Evolutionary conservation across 92 coral and sea anemone species (phyloP), one percentile per base, ranked within the genome.

Genomic region (Galaxea fascicularis): DNA sequence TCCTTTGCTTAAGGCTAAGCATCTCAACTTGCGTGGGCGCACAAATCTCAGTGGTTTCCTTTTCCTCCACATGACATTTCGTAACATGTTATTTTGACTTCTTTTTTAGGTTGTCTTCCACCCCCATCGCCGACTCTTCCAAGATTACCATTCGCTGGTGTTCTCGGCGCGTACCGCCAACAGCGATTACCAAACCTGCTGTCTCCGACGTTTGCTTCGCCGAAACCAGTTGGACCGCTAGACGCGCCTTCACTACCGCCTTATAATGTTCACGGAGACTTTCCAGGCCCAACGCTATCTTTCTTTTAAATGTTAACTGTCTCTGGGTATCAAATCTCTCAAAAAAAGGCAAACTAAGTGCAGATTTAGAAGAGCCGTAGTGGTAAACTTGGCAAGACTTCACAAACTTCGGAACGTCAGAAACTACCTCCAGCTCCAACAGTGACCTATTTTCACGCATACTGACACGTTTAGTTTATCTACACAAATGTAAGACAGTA

Each of bases 131-230:
- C 85, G 6, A 44, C 77, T 30, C 31, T 81, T 31, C 68, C 85
- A 81, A 81, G 85, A 59, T 20, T 68, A 14, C 85, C 85, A 0
- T 81, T 81, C 53, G 54, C 85, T 21, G 77, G 85, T 53, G 77
- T 81, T 12, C 68, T 81, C 10, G 27, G 70, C 24, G 67, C 77
- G 0, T 81, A 67, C 54, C 85, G 77, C 67, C 85, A 81, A 28
- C 85, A 81, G 20, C 35, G 66, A 41, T 54, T 81, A n/a, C 85
- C 85, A 13, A 81, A 81, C 17, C n/a, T 81, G 13, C 67, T 81
- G 12, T 69, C 85, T 14, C 56, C 85, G 16, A 81, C 84, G 74
- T 65, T 70, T 57, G 52, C 85, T 21, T 51, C 85, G 39, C 85
- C 67, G 11, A 67, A 66, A 49, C 76, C 85, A 15, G 39, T 80